Evolutionary conservation across 2,888 invertebrate genomes (phyloP), one percentile per base, ranked within the genome.

Genomic region (Itoplectis maculator): DNA sequence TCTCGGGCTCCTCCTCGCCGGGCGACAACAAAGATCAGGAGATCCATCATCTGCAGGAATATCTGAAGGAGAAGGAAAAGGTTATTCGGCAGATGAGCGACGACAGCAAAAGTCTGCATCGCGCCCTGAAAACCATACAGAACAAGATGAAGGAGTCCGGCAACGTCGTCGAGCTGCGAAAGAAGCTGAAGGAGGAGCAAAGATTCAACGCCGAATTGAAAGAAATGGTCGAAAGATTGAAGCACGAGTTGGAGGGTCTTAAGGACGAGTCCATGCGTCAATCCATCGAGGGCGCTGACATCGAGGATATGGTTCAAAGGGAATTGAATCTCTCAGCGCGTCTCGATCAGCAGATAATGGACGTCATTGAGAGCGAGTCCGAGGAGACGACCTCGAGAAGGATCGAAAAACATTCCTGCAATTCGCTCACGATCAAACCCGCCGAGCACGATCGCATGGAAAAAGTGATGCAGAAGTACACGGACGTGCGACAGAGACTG

Each of bases 261-360:
- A 88, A 86, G 59, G 84, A 85, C 37, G 82, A 85, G n/a, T 82
- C 86, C 0, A 47, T 83, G 29, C 87, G 86, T 79, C 81, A 88
- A 79, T 86, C 75, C 0, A 37, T 85, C 29, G 90, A 88, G 15
- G 91, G 89, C 1, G 89, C 86, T 1, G 90, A 92, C n/a, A 91
- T 91, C 65, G 90, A 90, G 56, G 91, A 92, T 15, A 92, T 91
- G 91, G 94, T 95, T 2, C 94, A 94, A 63, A 93, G 94, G 81
- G 95, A 95, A 87, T 87, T 95, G 0, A 94, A 95, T 88, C 94
- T 94, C 81, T 95, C 95, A 0, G 95, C 94, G 0, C 94, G 94
- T 83, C 90, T 95, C 29, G 95, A 95, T 87, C 94, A 94, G 2
- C 94, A 94, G 84, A 94, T 95, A 47, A 90, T 95, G 37, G 94